Conservation (phyloP, 2,797 vertebrate genomes). For the Mareca strepera region DNA sequence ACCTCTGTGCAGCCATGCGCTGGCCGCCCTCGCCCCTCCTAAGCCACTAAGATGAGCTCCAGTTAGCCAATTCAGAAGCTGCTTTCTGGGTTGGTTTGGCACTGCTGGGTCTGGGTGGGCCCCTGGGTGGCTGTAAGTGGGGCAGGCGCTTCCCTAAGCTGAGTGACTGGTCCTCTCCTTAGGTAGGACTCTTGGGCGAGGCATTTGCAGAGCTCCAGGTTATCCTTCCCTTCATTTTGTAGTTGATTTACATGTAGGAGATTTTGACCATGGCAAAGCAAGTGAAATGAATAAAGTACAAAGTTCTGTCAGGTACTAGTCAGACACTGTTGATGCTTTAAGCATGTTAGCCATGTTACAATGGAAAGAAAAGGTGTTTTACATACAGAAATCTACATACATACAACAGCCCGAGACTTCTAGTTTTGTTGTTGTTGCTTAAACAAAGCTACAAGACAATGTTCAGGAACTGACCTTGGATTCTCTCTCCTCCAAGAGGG, state of each 20-base stretch:
- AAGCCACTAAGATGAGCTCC: background rate
- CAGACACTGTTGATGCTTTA: conserved; percentile 93
- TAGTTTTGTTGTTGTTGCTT: conserved; percentile 65
- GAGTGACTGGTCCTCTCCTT: conserved; percentile 43
- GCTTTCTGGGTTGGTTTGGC: background rate
- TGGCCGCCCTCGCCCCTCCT: background rate
- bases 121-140: background rate
- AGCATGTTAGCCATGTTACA: conserved; percentile 94
- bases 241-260: conserved; percentile 93
- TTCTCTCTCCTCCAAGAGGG: conserved; percentile 95
- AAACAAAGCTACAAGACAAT: conserved; percentile 60
- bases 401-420: conserved; percentile 78
- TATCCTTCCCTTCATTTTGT: conserved; percentile 90
- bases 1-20: background rate
- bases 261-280: conserved; percentile 96
- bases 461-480: conserved; percentile 92
- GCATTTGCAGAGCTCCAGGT: conserved; percentile 96
- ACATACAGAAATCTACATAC: conserved; percentile 93
- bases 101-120: conserved; percentile 31
- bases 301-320: conserved; percentile 95
- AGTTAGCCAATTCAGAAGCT: background rate
- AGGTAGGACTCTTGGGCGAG: conserved; percentile 46
- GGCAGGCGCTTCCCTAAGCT: conserved; percentile 63
- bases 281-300: conserved; percentile 98
- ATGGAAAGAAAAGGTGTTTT: conserved; percentile 94